phyloP scores from a whole-genome alignment of 2,113 vertebrate genomes.

The Prinia subflava region DNA sequence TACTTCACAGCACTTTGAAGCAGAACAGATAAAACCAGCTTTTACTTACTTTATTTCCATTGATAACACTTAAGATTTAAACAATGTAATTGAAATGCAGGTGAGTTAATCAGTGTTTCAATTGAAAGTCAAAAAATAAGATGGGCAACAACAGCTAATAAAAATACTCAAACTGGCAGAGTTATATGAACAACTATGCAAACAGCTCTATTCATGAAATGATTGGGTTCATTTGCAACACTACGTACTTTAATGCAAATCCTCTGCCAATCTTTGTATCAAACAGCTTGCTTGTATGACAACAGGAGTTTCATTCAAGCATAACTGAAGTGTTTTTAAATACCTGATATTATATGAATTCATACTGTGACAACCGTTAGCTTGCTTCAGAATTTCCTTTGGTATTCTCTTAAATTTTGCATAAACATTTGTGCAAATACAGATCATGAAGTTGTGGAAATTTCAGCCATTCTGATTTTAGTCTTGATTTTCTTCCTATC shows the following conservation, averaged over 20 bases:
- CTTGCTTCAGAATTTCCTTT: neutral
- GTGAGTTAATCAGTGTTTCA: neutral
- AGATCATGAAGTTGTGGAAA: neutral
- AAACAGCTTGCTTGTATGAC: neutral
- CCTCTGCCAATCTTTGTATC: neutral
- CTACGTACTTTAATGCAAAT: neutral
- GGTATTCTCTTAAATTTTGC: neutral
- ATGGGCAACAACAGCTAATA: neutral
- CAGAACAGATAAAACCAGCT: neutral
- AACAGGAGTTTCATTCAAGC: neutral
- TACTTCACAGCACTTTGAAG: neutral
- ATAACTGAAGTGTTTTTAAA: neutral
- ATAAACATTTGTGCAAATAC: neutral
- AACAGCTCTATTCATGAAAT: neutral
- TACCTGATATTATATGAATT: neutral
- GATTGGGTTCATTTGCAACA: neutral
- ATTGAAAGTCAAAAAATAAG: neutral
- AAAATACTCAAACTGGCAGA: neutral
- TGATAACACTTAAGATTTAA: neutral
- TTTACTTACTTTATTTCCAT: neutral
- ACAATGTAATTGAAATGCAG: neutral
- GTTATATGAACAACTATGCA: neutral
- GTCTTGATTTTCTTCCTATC: neutral
- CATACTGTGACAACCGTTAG: neutral
- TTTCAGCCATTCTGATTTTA: neutral